These are phyloP conservation scores for Arizona elegans DNA, from an alignment of 2,113 vertebrate genomes.

Conservation along the genomic window DNA sequence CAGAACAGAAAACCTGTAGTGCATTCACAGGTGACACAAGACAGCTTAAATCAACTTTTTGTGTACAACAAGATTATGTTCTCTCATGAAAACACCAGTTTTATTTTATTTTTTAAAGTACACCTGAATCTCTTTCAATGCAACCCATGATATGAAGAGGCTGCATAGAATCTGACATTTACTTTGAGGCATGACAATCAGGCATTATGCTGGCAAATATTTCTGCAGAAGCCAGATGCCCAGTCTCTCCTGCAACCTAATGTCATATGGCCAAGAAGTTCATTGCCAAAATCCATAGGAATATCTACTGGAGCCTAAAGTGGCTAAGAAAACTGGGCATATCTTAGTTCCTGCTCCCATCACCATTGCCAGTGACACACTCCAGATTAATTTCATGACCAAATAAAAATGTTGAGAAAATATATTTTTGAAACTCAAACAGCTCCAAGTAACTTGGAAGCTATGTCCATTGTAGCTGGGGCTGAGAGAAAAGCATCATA, in stretches of 20 bases:
- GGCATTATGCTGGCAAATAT: neutral
- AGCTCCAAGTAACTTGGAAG: neutral
- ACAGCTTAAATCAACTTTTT: neutral
- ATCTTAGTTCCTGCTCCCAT: neutral
- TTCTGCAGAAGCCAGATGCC: neutral
- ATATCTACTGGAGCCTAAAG: neutral
- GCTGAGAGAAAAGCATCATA: neutral
- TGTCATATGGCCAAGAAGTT: neutral
- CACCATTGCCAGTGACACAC: neutral
- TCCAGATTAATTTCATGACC: neutral
- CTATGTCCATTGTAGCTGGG: neutral
- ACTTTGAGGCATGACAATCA: neutral
- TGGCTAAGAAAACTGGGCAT: neutral
- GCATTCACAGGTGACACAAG: neutral
- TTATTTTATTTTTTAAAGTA: neutral
- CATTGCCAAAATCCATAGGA: neutral
- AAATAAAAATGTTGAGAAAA: neutral
- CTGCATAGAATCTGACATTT: neutral
- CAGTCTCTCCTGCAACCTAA: neutral
- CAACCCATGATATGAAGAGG: neutral
- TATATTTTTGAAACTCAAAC: neutral
- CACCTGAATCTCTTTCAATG: neutral
- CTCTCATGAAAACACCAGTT: neutral
- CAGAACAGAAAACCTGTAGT: neutral
- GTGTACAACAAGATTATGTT: neutral